These are phyloP conservation scores for Marcusenius ussheri DNA, from an alignment of 2,113 vertebrate genomes.

Conservation along the genomic window DNA sequence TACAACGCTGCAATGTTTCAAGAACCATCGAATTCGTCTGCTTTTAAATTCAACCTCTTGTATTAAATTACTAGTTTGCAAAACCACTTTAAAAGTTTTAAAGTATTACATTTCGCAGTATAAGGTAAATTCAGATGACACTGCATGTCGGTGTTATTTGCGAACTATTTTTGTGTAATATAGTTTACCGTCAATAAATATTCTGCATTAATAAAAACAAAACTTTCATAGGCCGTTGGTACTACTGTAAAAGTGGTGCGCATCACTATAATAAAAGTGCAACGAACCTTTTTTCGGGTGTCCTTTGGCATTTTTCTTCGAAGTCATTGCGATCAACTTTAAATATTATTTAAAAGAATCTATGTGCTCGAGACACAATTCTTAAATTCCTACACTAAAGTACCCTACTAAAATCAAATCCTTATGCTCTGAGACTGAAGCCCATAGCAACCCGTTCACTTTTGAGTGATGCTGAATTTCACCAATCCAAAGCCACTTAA, in stretches of 20 bases:
- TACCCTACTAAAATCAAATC: conserved; percentile 32
- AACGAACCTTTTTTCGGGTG: conserved; percentile 37
- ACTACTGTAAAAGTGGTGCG: background rate
- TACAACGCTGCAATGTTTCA: background rate
- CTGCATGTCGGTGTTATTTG: background rate
- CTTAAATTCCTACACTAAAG: conserved; percentile 13
- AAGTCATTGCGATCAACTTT: conserved; percentile 27
- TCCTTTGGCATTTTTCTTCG: conserved; percentile 36
- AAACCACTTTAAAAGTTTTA: background rate
- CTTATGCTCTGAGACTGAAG: conserved; percentile 24
- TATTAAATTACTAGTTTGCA: background rate
- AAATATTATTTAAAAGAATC: background rate
- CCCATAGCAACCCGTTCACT: conserved; percentile 25
- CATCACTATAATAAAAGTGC: background rate
- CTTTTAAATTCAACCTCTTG: background rate
- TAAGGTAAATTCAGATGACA: background rate
- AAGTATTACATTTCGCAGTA: background rate
- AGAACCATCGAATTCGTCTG: background rate
- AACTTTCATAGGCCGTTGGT: conserved; percentile 29
- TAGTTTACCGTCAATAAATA: background rate
- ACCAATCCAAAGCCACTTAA: conserved; percentile 19
- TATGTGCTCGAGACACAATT: background rate
- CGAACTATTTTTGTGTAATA: background rate
- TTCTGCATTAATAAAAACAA: background rate
- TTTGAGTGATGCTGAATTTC: conserved; percentile 29